Conservation (phyloP, 1,140 invertebrate genomes). For the Heliconius hermathena region DNA sequence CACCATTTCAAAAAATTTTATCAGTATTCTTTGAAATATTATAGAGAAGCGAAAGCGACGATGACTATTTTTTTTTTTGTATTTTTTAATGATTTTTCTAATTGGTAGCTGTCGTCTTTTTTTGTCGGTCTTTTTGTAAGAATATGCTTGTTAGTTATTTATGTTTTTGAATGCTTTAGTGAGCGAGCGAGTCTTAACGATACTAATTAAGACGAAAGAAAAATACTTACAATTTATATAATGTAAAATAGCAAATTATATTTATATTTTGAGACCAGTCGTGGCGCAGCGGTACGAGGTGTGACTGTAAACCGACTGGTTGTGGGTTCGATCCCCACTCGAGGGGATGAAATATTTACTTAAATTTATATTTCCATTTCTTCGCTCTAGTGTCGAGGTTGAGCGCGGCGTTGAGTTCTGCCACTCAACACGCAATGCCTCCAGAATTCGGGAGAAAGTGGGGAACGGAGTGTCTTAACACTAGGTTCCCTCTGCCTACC, state of each 20-base stretch:
- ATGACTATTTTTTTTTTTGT: slow-evolving; percentile 7
- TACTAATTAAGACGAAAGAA: neutral
- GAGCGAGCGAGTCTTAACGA: neutral
- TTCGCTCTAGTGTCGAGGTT: no score
- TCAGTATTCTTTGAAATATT: slow-evolving; percentile 36
- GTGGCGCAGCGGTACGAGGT: no score
- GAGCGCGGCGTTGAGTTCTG: no score
- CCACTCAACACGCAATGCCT: no score
- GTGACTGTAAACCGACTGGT: no score
- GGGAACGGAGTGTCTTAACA: no score
- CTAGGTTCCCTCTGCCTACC: no score
- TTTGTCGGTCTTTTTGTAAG: neutral
- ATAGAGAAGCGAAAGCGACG: slow-evolving; percentile 15
- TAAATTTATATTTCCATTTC: no score
- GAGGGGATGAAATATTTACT: no score
- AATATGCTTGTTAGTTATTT: neutral
- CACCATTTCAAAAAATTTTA: slow-evolving; percentile 7
- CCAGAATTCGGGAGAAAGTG: no score
- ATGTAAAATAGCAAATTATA: neutral
- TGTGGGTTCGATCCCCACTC: no score
- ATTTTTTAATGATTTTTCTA: neutral
- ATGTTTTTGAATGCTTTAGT: neutral
- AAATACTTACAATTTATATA: neutral
- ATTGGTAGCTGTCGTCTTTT: neutral
- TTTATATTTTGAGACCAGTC: no score